Base-by-base conservation (phyloP, 2,797 vertebrate species). In the Dendrocincla fuliginosa region DNA sequence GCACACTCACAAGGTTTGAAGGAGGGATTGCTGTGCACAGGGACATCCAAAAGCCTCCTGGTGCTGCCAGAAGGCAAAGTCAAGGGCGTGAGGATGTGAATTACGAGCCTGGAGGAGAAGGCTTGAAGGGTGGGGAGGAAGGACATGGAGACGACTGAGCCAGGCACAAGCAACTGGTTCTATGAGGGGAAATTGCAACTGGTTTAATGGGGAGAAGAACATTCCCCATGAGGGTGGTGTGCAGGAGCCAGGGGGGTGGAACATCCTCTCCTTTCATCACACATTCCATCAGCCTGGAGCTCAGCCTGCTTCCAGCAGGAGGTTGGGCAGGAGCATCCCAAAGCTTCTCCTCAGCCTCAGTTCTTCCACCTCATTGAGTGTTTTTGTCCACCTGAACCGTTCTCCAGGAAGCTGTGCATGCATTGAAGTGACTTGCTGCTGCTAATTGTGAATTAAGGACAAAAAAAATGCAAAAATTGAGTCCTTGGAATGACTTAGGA, bases 1-100 rank as follows among this genome's bases (percentile, higher is more conserved):
- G 64, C 69, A 10, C 0, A 0, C 50, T 46, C 74, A 30, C n/a
- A n/a, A 0, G 0, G 10, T 7, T 46, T 1, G 13, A 56, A 89
- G 86, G 86, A 86, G 77, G 60, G 76, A 39, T 27, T 83, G 88
- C 59, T 73, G 42, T 69, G 33, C 59, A 20, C 30, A 35, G 42
- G 32, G 61, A 64, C 35, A 18, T 20, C 11, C 33, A 11, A 18
- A 42, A 71, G 4, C 64, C 28, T 73, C 52, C 84, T 9, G 46
- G 18, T 16, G 3, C 32, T 28, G 69, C 12, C 42, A 70, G 49
- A 17, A 33, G 28, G n/a, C 63, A 12, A 10, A 3, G 17, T 10
- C 47, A 55, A 46, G 74, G 61, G 8, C 1, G 0, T 25, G 79
- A 77, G 73, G 77, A 33, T 0, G 2, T 20, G 61, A 68, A 18